Evolutionary conservation across 2,797 vertebrate species (phyloP).

Genomic region (Lophotriccus pileatus): DNA sequence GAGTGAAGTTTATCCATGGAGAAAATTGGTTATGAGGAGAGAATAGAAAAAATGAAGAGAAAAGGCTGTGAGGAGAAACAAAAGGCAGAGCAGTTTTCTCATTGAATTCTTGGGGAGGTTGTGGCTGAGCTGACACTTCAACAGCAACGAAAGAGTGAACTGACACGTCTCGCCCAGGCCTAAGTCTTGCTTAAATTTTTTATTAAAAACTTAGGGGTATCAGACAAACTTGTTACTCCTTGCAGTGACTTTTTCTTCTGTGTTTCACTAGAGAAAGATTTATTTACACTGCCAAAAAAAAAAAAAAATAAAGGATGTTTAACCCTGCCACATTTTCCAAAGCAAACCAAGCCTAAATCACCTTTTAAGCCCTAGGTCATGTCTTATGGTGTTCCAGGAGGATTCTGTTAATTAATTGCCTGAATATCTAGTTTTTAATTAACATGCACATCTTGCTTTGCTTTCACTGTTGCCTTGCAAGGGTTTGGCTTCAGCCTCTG

Average conservation of each 20-base stretch:
- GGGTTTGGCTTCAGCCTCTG: not conserved
- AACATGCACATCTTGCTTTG: not conserved
- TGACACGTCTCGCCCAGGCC: not conserved
- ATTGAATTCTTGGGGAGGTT: not conserved
- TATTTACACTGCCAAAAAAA: not conserved
- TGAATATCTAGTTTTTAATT: not conserved
- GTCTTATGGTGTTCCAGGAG: not conserved
- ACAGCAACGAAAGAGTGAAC: not conserved
- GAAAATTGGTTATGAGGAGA: slow-evolving; percentile 45
- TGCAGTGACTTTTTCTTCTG: not conserved
- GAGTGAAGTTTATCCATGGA: slow-evolving; percentile 24
- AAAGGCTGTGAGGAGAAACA: not conserved
- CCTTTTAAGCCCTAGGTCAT: not conserved
- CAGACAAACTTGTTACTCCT: not conserved
- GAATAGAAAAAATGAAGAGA: not conserved
- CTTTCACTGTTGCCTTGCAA: not conserved
- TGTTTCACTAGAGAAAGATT: not conserved
- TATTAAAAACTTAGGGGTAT: not conserved
- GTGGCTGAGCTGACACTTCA: not conserved
- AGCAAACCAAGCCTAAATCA: not conserved
- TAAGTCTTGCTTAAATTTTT: not conserved
- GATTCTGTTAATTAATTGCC: not conserved
- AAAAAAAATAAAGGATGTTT: not conserved
- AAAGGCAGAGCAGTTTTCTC: not conserved
- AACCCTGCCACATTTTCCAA: not conserved